These are phyloP conservation scores for Peromyscus melanophrys DNA, from an alignment of 2,797 vertebrate species.

Conservation along the genomic window DNA sequence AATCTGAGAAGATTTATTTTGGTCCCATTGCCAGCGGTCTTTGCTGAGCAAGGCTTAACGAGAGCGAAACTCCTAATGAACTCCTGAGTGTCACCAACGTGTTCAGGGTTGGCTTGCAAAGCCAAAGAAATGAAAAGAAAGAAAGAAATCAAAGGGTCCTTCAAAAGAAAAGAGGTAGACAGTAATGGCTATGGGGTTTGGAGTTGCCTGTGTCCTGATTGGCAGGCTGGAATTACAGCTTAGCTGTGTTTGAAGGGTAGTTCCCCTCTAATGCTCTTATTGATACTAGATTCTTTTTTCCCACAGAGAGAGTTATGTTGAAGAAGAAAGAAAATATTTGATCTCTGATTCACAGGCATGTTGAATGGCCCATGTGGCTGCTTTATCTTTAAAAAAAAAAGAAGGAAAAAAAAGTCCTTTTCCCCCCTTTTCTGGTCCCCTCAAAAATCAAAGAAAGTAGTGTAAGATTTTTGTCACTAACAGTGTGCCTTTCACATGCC, in stretches of 20 bases:
- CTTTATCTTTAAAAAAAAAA: conserved; percentile 60
- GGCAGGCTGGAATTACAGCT: conserved; percentile 71
- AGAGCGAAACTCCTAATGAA: conserved; percentile 58
- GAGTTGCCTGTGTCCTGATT: conserved; percentile 53
- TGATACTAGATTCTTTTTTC: conserved; percentile 45
- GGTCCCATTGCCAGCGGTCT: conserved; percentile 13
- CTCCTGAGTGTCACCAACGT: conserved; percentile 68
- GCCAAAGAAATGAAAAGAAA: conserved; percentile 72
- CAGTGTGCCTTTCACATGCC: background rate
- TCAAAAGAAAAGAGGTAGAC: conserved; percentile 81
- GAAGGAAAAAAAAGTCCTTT: background rate
- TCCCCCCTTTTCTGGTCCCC: background rate
- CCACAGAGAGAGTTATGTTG: conserved; percentile 55
- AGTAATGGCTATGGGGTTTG: conserved; percentile 80
- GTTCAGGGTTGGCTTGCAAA: conserved; percentile 78
- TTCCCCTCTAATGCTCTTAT: conserved; percentile 33
- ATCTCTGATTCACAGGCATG: conserved; percentile 21
- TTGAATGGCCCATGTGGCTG: conserved; percentile 28
- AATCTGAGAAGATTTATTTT: conserved; percentile 74
- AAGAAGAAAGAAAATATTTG: conserved; percentile 62
- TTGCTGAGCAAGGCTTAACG: conserved; percentile 60
- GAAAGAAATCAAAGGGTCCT: conserved; percentile 78
- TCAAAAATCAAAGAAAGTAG: conserved; percentile 42
- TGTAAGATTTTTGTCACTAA: conserved; percentile 3
- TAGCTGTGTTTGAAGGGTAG: background rate